Evolutionary conservation across 2,113 vertebrate species (phyloP).

Genomic region (Plectropomus leopardus): DNA sequence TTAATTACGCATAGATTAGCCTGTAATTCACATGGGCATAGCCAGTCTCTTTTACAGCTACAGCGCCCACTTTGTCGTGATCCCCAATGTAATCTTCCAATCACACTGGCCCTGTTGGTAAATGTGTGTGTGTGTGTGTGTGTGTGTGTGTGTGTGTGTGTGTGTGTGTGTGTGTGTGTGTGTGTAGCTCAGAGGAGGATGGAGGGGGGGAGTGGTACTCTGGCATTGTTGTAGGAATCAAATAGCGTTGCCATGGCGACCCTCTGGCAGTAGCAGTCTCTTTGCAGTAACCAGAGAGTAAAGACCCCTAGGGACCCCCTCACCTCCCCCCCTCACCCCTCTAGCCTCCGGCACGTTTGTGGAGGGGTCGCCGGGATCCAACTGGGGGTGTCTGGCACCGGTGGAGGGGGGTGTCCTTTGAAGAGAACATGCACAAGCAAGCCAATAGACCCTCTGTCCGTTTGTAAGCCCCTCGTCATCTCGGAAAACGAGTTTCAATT

Average conservation of each 20-base stretch:
- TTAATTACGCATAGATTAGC: conserved; percentile 50
- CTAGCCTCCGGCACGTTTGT: conserved; percentile 68
- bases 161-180: conserved; percentile 47
- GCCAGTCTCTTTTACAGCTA: conserved; percentile 28
- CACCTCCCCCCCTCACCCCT: conserved; percentile 53
- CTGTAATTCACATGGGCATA: conserved; percentile 40
- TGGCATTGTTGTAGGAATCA: conserved; percentile 87
- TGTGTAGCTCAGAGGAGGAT: conserved; percentile 54
- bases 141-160: conserved; percentile 43
- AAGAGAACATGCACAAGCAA: conserved; percentile 25
- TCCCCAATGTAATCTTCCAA: conserved; percentile 57
- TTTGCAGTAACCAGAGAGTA: conserved; percentile 84
- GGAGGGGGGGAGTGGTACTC: conserved; percentile 55
- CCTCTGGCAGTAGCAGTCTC: conserved; percentile 80
- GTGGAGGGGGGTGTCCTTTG: conserved; percentile 40
- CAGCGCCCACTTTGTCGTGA: conserved; percentile 21
- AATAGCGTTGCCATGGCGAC: conserved; percentile 86
- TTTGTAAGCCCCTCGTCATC: conserved; percentile 28
- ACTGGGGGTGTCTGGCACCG: conserved; percentile 47
- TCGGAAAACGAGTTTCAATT: conserved; percentile 43
- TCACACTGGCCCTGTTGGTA: conserved; percentile 24
- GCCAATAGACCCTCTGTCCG: conserved; percentile 23
- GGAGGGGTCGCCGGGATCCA: conserved; percentile 56
- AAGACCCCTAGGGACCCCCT: conserved; percentile 78
- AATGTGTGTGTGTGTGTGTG: conserved; percentile 44